Evolutionary conservation across 2,113 vertebrate genomes (phyloP), one percentile per base, ranked within the genome.

Genomic region (Lepus americanus): DNA sequence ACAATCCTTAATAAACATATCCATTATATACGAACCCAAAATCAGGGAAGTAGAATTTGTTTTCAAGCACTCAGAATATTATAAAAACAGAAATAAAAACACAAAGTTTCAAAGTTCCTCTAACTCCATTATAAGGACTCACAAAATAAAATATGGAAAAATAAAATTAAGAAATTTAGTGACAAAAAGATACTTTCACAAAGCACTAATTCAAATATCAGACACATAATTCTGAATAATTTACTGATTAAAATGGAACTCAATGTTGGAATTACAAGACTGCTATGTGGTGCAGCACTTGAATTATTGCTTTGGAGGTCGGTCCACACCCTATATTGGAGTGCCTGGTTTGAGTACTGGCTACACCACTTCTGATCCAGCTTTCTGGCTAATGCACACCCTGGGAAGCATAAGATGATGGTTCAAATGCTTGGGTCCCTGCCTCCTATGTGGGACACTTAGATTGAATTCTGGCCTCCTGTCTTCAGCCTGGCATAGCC

Each of bases 161-260:
- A 79, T 78, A 33, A 94, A 74, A 49, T 67, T n/a, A 31, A 17
- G 73, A 92, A 80, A 92, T 67, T 76, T 31, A 85, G 67, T 88
- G 44, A 44, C 1, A 80, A 89, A 73, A 74, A 69, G 9, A 13
- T 59, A 87, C 86, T 69, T 39, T 1, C 25, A 63, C 27, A 81
- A 93, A 79, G 16, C 20, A 55, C 63, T 70, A 87, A 55, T 76
- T 8, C n/a, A 77, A 39, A 49, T 93, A 59, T 36, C n/a, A 77
- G 29, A 72, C 53, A 33, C 8, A 33, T 27, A 92, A 87, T 51
- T 81, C 33, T 90, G 27, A 70, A 77, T 90, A 77, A 70, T 95
- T 72, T 72, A 3, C 55, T 83, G 29, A 22, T 91, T 51, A 74
- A 76, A 39, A 2, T 53, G 14, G 39, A 92, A 61, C 11, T 39